A percentile compares a stretch with the other conserved stretches of the same genome.
phyloP scores from a whole-genome alignment of 2,797 vertebrate genomes.

The Diglossa cyanea region DNA sequence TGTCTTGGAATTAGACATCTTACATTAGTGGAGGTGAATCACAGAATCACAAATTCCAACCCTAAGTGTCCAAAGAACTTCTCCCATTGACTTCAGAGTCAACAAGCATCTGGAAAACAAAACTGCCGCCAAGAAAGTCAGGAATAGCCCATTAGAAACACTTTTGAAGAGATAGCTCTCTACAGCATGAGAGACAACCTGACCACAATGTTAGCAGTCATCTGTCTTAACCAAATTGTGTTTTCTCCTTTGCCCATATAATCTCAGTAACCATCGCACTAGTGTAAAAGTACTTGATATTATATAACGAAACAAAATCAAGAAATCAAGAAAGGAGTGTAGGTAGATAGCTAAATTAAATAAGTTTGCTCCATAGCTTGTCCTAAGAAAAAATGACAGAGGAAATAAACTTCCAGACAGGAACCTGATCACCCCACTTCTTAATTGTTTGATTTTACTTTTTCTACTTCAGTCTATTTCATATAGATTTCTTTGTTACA shows the following conservation, averaged over 20 bases:
- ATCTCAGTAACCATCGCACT: neutral
- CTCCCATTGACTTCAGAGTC: neutral
- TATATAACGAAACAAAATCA: neutral
- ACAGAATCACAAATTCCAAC: neutral
- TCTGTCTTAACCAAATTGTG: neutral
- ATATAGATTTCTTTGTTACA: neutral
- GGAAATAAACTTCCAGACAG: neutral
- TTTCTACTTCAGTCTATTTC: neutral
- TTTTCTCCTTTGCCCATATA: neutral
- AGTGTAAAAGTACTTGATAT: neutral
- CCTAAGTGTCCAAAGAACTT: neutral
- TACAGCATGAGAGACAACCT: neutral
- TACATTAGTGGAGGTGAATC: neutral
- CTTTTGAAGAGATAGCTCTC: neutral
- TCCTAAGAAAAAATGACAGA: neutral
- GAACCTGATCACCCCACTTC: neutral
- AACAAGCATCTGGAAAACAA: neutral
- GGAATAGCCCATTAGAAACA: neutral
- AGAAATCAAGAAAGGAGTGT: neutral
- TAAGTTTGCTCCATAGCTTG: neutral
- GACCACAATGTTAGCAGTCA: too few relatives aligned
- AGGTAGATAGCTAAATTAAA: neutral
- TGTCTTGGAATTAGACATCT: neutral
- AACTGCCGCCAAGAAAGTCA: neutral
- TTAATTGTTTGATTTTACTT: neutral